Conservation (phyloP, 1,140 invertebrate species). For the Pachyrhynchus sulphureomaculatus region DNA sequence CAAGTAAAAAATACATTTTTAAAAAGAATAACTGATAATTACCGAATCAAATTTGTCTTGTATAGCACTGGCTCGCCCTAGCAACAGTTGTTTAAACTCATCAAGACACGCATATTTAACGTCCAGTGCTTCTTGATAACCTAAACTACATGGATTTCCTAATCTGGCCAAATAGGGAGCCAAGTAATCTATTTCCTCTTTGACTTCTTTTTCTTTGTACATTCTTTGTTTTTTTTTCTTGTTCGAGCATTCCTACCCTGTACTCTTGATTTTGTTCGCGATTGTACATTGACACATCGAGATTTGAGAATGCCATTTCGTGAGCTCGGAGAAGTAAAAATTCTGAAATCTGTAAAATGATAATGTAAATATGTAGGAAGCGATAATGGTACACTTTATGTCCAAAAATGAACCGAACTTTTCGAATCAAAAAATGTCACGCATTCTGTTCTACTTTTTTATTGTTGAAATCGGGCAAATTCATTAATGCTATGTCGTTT, state of each 20-base stretch:
- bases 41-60: conserved; percentile 56
- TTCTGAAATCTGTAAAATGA: conserved; percentile 29
- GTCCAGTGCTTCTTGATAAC: conserved; percentile 48
- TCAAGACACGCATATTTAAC: conserved; percentile 55
- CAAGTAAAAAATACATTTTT: too few relatives aligned
- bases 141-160: conserved; percentile 50
- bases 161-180: conserved; percentile 59
- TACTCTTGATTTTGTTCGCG: conserved; percentile 58
- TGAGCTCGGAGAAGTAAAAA: conserved; percentile 53
- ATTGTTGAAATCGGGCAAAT: too few relatives aligned
- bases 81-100: conserved; percentile 58
- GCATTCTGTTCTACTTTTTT: too few relatives aligned
- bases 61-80: conserved; percentile 57
- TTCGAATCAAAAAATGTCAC: too few relatives aligned
- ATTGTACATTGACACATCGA: conserved; percentile 58
- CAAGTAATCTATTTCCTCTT: conserved; percentile 54
- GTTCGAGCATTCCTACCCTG: conserved; percentile 49
- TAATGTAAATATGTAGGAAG: background rate
- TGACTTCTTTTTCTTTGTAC: conserved; percentile 43
- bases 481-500: too few relatives aligned
- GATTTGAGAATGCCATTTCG: conserved; percentile 53
- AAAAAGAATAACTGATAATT: too few relatives aligned
- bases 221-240: conserved; percentile 37
- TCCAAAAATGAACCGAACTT: too few relatives aligned
- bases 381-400: background rate